These are phyloP conservation scores for Ceyx melanurus DNA, from an alignment of 2,113 vertebrate species.

Conservation along the genomic window DNA sequence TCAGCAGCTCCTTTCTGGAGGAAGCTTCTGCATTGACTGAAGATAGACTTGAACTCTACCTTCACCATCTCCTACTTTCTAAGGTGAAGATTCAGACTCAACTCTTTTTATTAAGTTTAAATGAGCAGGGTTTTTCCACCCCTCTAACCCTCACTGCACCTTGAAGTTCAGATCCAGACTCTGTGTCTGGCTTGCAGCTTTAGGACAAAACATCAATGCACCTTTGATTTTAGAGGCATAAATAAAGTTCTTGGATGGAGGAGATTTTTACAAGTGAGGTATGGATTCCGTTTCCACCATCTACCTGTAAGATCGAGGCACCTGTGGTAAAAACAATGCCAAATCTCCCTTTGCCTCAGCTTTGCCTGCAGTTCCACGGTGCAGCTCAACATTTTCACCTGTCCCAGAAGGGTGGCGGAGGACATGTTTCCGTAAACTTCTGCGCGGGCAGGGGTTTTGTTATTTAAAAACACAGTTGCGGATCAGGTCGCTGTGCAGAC, in stretches of 20 bases:
- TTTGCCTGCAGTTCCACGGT: background rate
- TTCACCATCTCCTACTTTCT: background rate
- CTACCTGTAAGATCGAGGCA: background rate
- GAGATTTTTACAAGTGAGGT: background rate
- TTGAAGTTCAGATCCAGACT: background rate
- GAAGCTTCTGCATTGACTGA: background rate
- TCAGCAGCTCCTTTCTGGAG: background rate
- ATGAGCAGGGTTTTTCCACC: background rate
- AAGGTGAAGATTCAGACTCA: background rate
- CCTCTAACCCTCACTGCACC: background rate
- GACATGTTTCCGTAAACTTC: background rate
- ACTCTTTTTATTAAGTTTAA: background rate
- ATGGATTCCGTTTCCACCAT: background rate
- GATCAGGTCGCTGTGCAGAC: background rate
- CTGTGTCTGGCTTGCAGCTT: background rate
- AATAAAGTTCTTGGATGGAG: background rate
- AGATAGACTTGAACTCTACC: background rate
- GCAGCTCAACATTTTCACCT: background rate
- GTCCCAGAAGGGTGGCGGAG: background rate
- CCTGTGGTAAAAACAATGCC: background rate
- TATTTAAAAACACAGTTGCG: background rate
- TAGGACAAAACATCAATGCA: background rate
- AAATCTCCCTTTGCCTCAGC: background rate
- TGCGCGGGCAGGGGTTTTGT: background rate
- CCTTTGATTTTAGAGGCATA: background rate